A percentile compares a stretch with the other conserved stretches of the same genome.
Conservation (phyloP, 2,113 vertebrate genomes). For the Chaetura pelagica region DNA sequence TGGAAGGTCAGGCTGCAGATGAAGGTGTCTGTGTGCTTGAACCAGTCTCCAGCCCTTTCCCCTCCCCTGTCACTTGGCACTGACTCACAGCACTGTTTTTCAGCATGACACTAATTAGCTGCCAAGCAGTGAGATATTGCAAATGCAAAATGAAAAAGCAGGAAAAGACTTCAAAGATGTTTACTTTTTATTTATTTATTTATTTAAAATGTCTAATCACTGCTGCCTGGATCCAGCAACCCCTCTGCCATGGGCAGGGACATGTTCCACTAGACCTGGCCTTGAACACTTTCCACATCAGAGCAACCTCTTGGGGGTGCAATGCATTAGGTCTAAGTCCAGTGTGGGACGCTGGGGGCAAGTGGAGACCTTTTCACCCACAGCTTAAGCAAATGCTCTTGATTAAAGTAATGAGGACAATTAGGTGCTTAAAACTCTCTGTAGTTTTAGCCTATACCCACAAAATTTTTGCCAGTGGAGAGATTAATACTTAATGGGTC, state of each 20-base stretch:
- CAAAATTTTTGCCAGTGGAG: not conserved
- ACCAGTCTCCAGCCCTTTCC: not conserved
- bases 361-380: not conserved
- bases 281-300: not conserved
- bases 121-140: slow-evolving; percentile 1
- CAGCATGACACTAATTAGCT: slow-evolving; percentile 12
- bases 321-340: not conserved
- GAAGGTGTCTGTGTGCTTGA: not conserved
- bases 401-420: not conserved
- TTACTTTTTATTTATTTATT: not conserved
- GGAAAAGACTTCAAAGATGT: slow-evolving; percentile 33
- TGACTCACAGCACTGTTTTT: slow-evolving; percentile 19
- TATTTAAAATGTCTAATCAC: not conserved
- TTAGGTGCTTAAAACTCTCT: not conserved
- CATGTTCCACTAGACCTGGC: too few relatives aligned
- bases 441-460: not conserved
- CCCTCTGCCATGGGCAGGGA: too few relatives aligned
- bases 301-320: not conserved
- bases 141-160: not conserved
- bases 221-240: not conserved
- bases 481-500: not conserved
- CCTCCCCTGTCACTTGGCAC: not conserved
- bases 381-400: not conserved
- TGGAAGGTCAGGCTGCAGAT: not conserved
- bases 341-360: not conserved